Conservation (phyloP, 2,797 vertebrate genomes). For the Thripadectes ignobilis region DNA sequence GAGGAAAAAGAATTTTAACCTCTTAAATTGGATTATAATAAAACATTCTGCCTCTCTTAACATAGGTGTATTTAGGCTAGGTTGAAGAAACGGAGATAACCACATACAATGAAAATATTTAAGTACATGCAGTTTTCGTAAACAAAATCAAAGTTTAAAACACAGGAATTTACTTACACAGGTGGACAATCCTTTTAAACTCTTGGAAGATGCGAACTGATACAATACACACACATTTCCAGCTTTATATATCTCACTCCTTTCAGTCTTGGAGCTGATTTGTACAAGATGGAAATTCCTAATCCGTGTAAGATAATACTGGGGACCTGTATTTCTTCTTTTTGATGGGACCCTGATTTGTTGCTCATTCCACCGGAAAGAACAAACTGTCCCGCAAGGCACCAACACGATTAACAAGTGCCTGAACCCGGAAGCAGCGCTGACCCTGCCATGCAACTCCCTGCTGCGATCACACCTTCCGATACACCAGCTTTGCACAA, state of each 20-base stretch:
- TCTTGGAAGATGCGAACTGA: not conserved
- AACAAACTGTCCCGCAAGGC: not conserved
- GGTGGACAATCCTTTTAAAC: not conserved
- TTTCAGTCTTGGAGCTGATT: not conserved
- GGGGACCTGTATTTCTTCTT: constrained; percentile 55
- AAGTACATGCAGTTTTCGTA: not conserved
- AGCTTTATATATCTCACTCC: constrained; percentile 26
- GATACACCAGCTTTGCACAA: not conserved
- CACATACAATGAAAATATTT: not conserved
- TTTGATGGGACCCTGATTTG: not conserved
- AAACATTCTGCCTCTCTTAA: not conserved
- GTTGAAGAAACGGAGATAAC: not conserved
- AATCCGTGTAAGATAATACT: not conserved
- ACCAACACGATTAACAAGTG: not conserved
- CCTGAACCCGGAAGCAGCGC: not conserved
- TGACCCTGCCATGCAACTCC: not conserved
- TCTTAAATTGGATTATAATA: not conserved
- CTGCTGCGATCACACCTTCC: not conserved
- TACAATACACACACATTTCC: not conserved
- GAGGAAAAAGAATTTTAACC: fast-evolving
- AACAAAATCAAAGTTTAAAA: not conserved
- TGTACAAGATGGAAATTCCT: constrained; percentile 39
- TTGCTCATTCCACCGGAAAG: constrained; percentile 3
- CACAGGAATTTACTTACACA: constrained; percentile 42
- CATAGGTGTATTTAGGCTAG: not conserved